Conservation (phyloP, 2,113 vertebrate genomes). For the Coptodon bakossiorum region DNA sequence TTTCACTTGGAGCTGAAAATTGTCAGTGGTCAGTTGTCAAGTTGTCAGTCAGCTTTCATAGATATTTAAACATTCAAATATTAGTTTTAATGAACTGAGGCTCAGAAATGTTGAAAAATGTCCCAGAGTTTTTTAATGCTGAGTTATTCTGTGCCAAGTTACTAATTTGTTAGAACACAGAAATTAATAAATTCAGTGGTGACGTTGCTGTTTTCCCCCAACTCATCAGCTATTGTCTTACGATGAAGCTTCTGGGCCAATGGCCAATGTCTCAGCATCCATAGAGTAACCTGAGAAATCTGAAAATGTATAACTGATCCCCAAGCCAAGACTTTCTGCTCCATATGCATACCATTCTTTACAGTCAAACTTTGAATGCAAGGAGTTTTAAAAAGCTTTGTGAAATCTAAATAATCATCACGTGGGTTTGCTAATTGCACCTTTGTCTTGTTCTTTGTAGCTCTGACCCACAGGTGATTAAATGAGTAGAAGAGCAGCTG, state of each 20-base stretch:
- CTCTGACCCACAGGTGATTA: neutral
- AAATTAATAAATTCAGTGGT: neutral
- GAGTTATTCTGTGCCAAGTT: neutral
- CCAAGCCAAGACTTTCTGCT: neutral
- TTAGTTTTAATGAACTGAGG: neutral
- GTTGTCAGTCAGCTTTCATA: neutral
- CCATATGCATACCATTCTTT: neutral
- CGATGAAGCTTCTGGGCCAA: neutral
- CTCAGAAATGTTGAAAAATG: neutral
- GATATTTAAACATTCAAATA: neutral
- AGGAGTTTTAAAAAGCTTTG: neutral
- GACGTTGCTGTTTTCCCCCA: neutral
- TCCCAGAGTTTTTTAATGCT: neutral
- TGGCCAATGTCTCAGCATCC: neutral
- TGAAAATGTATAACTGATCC: neutral
- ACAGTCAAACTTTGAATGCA: neutral
- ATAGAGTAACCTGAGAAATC: neutral
- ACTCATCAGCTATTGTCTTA: neutral
- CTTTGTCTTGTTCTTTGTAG: neutral
- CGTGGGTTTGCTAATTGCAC: neutral
- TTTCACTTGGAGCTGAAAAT: neutral
- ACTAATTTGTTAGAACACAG: neutral
- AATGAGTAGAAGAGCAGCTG: neutral
- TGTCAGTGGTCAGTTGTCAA: neutral
- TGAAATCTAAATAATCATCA: neutral